These are phyloP conservation scores for Anseranas semipalmata DNA, from an alignment of 2,113 vertebrate genomes.

Conservation along the genomic window DNA sequence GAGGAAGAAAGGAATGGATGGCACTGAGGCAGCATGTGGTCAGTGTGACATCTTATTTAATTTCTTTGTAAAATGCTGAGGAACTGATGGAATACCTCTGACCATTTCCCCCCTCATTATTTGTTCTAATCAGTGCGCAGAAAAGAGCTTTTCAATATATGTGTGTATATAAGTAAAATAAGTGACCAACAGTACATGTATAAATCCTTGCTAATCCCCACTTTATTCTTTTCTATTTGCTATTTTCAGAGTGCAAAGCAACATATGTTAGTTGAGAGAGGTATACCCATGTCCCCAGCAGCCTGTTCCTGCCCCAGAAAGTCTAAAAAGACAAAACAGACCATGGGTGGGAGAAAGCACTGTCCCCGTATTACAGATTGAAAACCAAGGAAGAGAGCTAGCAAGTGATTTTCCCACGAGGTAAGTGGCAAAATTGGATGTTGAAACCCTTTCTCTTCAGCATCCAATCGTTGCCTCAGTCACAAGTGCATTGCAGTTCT, in stretches of 20 bases:
- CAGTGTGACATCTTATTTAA: neutral
- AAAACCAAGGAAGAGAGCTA: neutral
- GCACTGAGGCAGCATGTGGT: rapidly evolving
- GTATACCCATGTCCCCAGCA: neutral
- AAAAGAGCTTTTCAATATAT: neutral
- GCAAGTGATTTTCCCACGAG: neutral
- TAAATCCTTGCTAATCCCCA: neutral
- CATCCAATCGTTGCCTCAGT: neutral
- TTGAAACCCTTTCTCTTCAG: neutral
- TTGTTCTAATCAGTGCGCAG: neutral
- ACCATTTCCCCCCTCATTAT: neutral
- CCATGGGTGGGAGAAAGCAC: neutral
- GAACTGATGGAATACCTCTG: neutral
- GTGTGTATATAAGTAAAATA: neutral
- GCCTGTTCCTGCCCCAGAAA: neutral
- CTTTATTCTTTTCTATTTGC: neutral
- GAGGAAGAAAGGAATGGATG: neutral
- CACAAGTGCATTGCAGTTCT: neutral
- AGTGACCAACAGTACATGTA: neutral
- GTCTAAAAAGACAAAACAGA: neutral
- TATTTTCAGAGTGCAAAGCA: neutral
- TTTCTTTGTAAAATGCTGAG: neutral
- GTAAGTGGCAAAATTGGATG: neutral
- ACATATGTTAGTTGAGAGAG: neutral
- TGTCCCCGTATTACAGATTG: neutral